A percentile compares a stretch with the other conserved stretches of the same genome.
These are phyloP conservation scores for Seladonia tumulorum DNA, from an alignment of 2,888 invertebrate species.

Conservation along the genomic window DNA sequence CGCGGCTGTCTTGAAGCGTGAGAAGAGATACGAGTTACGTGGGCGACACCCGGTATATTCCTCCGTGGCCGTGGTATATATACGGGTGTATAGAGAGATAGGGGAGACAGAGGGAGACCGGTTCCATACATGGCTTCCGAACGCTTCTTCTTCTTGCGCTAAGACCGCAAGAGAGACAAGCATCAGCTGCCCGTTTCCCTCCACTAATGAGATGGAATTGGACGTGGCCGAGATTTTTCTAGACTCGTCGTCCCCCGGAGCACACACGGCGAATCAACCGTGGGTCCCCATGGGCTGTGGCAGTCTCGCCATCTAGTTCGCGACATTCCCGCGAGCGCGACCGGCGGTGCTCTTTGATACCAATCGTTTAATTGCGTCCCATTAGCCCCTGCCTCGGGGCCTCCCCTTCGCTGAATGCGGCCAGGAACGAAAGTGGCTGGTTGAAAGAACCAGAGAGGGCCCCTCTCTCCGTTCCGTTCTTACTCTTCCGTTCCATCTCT, in stretches of 20 bases:
- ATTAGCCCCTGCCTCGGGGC: constrained; percentile 81
- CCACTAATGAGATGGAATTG: constrained; percentile 85
- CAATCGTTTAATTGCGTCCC: constrained; percentile 84
- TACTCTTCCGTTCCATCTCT: constrained; percentile 47
- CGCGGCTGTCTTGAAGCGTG: constrained; percentile 51
- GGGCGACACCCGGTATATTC: constrained; percentile 81
- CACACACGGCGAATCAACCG: constrained; percentile 65
- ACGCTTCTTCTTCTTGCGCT: constrained; percentile 83
- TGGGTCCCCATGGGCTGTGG: constrained; percentile 33
- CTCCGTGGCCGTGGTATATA: constrained; percentile 60
- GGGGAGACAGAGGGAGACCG: constrained; percentile 82
- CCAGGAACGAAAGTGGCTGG: constrained; percentile 73
- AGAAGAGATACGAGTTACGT: constrained; percentile 75
- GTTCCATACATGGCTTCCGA: constrained; percentile 84
- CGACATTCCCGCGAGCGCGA: constrained; percentile 82
- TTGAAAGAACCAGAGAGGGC: constrained; percentile 59
- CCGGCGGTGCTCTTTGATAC: constrained; percentile 84
- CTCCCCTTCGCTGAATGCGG: constrained; percentile 71
- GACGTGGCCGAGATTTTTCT: constrained; percentile 84
- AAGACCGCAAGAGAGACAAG: constrained; percentile 82
- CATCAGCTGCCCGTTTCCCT: constrained; percentile 83
- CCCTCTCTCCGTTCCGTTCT: constrained; percentile 50
- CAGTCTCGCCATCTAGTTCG: constrained; percentile 77
- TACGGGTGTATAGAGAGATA: constrained; percentile 75
- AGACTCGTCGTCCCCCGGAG: constrained; percentile 72